These are phyloP conservation scores for Collichthys lucidus DNA, from an alignment of 2,113 vertebrate genomes.

Conservation along the genomic window DNA sequence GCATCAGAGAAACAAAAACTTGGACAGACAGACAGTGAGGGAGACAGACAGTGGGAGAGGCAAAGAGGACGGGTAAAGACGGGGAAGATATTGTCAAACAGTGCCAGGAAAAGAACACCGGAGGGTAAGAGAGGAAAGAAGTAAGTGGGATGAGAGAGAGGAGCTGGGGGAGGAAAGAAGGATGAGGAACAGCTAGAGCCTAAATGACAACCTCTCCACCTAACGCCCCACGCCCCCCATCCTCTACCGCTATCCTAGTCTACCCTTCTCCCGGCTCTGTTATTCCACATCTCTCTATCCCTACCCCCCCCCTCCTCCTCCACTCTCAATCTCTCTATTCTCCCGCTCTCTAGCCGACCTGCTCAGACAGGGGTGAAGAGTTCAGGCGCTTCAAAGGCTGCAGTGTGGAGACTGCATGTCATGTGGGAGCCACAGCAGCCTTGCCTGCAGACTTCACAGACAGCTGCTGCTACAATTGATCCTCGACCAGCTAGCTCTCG, in stretches of 20 bases:
- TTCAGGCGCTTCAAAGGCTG: conserved; percentile 84
- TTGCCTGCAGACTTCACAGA: conserved; percentile 80
- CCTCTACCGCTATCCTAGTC: conserved; percentile 47
- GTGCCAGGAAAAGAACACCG: conserved; percentile 69
- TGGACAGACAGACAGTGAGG: conserved; percentile 40
- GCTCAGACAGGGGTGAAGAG: conserved; percentile 84
- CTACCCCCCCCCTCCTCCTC: conserved; percentile 59
- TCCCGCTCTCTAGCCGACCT: conserved; percentile 79
- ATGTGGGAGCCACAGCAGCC: conserved; percentile 82
- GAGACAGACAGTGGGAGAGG: conserved; percentile 45
- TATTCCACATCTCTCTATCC: conserved; percentile 73
- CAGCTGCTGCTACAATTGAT: conserved; percentile 80
- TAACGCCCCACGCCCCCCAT: conserved; percentile 18
- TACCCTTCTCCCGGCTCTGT: conserved; percentile 68
- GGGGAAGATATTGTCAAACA: conserved; percentile 41
- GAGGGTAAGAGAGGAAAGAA: conserved; percentile 56
- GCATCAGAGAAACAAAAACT: conserved; percentile 46
- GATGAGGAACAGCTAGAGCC: conserved; percentile 69
- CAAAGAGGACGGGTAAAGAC: conserved; percentile 43
- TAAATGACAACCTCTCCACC: conserved; percentile 77
- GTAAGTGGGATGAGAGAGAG: conserved; percentile 58
- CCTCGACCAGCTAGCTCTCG: conserved; percentile 71
- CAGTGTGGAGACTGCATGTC: conserved; percentile 82
- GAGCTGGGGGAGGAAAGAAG: conserved; percentile 61
- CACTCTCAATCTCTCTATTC: conserved; percentile 76